These are phyloP conservation scores for Otolemur garnettii DNA, from an alignment of 2,113 vertebrate species.

Conservation along the genomic window DNA sequence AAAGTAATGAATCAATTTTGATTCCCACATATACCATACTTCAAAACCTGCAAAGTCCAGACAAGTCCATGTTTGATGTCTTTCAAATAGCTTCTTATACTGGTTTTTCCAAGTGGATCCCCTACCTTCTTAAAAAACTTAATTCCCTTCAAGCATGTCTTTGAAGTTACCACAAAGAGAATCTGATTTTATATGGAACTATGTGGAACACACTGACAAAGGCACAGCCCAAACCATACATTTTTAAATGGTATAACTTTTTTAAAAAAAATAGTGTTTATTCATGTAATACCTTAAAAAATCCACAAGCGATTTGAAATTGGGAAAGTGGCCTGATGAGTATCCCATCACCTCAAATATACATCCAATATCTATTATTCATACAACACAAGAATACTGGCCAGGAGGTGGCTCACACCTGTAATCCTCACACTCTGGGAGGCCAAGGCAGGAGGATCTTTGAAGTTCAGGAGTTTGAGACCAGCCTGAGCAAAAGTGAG, in stretches of 20 bases:
- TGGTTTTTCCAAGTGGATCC: conserved; percentile 84
- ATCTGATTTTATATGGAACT: conserved; percentile 86
- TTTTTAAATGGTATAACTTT: conserved; percentile 77
- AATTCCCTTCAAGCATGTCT: conserved; percentile 86
- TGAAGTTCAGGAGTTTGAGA: no score
- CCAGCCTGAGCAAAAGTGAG: no score
- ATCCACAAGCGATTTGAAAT: background rate
- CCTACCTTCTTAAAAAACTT: conserved; percentile 84
- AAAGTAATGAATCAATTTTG: conserved; percentile 89
- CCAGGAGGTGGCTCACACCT: no score
- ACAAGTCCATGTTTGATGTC: conserved; percentile 89
- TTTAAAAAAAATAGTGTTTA: conserved; percentile 72
- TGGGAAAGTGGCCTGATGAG: background rate
- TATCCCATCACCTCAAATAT: conserved; percentile 17
- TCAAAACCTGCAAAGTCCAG: conserved; percentile 86
- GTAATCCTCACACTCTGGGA: no score
- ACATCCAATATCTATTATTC: conserved; percentile 1
- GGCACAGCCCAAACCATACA: conserved; percentile 70
- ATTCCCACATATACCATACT: conserved; percentile 88
- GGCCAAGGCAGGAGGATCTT: no score
- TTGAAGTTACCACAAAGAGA: conserved; percentile 87
- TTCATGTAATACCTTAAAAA: conserved; percentile 70
- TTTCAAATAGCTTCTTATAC: conserved; percentile 86
- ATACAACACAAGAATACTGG: background rate
- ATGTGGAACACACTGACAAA: conserved; percentile 83